phyloP scores from a whole-genome alignment of 2,797 vertebrate genomes.

The Trachurus trachurus region DNA sequence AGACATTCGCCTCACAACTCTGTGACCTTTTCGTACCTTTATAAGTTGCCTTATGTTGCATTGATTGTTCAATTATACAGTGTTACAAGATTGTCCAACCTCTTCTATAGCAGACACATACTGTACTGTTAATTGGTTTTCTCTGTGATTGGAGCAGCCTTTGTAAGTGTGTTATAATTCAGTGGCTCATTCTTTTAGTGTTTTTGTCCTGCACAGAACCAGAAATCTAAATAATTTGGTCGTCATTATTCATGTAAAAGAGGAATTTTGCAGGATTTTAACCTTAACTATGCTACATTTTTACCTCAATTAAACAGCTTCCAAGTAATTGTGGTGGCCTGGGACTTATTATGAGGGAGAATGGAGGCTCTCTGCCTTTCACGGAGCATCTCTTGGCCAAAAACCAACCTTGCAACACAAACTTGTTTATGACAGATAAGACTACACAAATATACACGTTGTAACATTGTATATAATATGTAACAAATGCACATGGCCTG shows the following conservation, averaged over 20 bases:
- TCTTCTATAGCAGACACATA: not conserved
- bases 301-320: too few species aligned
- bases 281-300: too few species aligned
- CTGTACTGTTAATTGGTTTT: constrained; percentile 17
- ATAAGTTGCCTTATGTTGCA: not conserved
- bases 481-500: too few species aligned
- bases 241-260: not conserved
- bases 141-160: not conserved
- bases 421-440: too few species aligned
- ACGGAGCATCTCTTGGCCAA: too few species aligned
- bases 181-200: not conserved
- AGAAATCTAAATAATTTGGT: not conserved
- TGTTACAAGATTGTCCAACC: not conserved
- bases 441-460: too few species aligned
- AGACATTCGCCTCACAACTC: not conserved
- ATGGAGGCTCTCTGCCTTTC: too few species aligned
- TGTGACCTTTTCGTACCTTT: not conserved
- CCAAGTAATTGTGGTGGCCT: too few species aligned
- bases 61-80: constrained; percentile 10
- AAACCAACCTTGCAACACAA: too few species aligned
- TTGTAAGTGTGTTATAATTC: not conserved
- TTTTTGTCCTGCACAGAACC: not conserved
- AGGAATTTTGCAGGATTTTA: too few species aligned
- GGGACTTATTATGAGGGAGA: too few species aligned
- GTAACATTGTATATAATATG: too few species aligned